Conservation (phyloP, 2,888 invertebrate genomes). For the Eupithecia pulchellata region DNA sequence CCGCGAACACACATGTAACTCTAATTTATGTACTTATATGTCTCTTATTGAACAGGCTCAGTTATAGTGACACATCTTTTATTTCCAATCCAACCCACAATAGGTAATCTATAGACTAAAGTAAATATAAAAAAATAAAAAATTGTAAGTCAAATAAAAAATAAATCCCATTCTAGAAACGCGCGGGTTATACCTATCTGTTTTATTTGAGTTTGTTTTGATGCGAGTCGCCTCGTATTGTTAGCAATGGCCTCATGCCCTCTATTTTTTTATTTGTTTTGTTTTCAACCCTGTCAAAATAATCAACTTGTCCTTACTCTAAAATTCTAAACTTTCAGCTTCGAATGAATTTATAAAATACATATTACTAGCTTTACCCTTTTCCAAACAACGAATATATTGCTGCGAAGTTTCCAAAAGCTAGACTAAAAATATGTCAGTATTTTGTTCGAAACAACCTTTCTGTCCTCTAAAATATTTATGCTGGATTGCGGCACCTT, state of each 20-base stretch:
- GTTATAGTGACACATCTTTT: too few species aligned
- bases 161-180: background rate
- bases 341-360: background rate
- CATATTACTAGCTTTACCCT: background rate
- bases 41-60: too few species aligned
- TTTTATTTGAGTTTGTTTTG: background rate
- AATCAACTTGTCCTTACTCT: background rate
- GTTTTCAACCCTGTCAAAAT: background rate
- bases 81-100: too few species aligned
- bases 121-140: too few species aligned
- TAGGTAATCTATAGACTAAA: too few species aligned
- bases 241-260: background rate
- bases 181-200: background rate
- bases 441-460: background rate
- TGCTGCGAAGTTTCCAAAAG: background rate
- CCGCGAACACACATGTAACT: too few species aligned
- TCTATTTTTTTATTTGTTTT: background rate
- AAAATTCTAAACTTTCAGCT: background rate
- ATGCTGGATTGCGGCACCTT: background rate
- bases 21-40: too few species aligned
- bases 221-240: background rate
- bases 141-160: too few species aligned
- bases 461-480: background rate
- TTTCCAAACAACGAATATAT: background rate
- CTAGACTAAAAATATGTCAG: background rate